Base-by-base conservation (phyloP, 2,888 invertebrate species). In the Gisinianus flammeolus region DNA sequence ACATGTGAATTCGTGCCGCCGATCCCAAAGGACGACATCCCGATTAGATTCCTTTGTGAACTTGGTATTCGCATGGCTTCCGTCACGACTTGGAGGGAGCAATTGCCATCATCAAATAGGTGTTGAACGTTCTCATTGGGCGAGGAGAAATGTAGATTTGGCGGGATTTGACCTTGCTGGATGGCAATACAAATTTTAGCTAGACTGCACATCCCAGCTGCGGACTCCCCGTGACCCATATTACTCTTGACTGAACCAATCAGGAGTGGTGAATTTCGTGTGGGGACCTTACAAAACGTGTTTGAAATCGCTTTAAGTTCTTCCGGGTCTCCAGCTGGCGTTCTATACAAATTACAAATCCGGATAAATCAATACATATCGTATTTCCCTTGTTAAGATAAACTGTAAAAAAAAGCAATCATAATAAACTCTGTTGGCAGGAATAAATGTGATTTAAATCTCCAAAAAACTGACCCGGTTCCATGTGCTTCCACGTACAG, bases 161-260 rank as follows among this genome's bases (percentile, higher is more conserved):
- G 6, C 10, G 62, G 62, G 24, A 62, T 2, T 3, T 6, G 19
- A 4, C 26, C 26, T 24, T 10, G 24, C 24, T 62, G 62, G 12
- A 62, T 62, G 5, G 4, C 62, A 89, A 81, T 24, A 12, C n/a
- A 10, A 5, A 22, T 6, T 26, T 62, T 62, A 26, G 24, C 22
- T 6, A 62, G 4, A 16, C 19, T n/a, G 6, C n/a, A 16, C 5
- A 26, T 16, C 10, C 95, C 94, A 5, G 94, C 93, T 0, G 91
- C 91, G 0, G 96, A 93, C 86, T 98, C 98, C 0, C 94, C 91
- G 87, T 98, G 98, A 0, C 98, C 98, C 86, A 97, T 90, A 87
- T 97, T 98, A 0, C 96, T 97, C 87, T 98, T 98, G 0, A 97
- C 95, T 0, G 98, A 97, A 26, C 98, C 98, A 85, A 98, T 91